Evolutionary conservation across 2,888 invertebrate species (phyloP).

Genomic region (Megaustenia siamemsis): DNA sequence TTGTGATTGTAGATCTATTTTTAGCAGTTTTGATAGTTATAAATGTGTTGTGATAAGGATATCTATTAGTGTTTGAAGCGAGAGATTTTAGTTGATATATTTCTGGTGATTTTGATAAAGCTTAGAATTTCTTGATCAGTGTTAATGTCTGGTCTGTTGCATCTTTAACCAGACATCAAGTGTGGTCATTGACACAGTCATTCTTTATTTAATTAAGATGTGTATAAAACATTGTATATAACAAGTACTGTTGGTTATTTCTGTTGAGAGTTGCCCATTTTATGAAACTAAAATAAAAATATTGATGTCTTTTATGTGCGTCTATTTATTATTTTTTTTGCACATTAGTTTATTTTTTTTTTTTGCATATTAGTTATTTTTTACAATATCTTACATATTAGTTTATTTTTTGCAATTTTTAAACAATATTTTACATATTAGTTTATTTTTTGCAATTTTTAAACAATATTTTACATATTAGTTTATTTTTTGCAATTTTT

Average conservation of each 20-base stretch:
- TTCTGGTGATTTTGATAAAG: not conserved
- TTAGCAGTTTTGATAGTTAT: too few species aligned
- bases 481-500: too few species aligned
- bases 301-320: not conserved
- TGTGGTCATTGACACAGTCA: not conserved
- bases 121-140: not conserved
- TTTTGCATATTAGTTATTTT: too few species aligned
- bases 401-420: too few species aligned
- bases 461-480: too few species aligned
- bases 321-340: not conserved
- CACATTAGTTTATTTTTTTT: too few species aligned
- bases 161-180: not conserved
- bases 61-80: not conserved
- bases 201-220: not conserved
- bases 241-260: not conserved
- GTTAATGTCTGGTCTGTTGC: not conserved
- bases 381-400: too few species aligned
- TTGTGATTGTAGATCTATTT: too few species aligned
- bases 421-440: too few species aligned
- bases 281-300: not conserved
- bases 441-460: too few species aligned
- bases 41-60: not conserved
- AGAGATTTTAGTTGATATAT: not conserved
- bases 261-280: slow-evolving; percentile 10
- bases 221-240: not conserved